Percentiles rank a stretch among this genome's conserved stretches.
Conservation (phyloP, 2,113 vertebrate genomes). For the Tragelaphus imberbis region DNA sequence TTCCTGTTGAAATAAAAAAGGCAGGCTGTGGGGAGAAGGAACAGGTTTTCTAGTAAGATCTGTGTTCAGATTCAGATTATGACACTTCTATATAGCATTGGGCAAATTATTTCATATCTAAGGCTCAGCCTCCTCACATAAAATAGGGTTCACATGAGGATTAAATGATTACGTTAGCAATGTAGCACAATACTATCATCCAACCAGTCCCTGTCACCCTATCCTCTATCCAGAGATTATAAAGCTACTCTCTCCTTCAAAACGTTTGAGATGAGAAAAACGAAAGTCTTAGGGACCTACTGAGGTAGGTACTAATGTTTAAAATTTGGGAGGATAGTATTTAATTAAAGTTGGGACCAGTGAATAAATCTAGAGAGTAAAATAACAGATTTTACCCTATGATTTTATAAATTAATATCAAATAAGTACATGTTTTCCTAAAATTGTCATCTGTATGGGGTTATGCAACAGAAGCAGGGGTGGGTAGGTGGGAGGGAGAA, state of each 20-base stretch:
- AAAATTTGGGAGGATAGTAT: neutral
- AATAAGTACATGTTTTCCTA: neutral
- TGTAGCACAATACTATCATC: neutral
- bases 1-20: neutral
- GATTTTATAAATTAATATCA: constrained; percentile 25
- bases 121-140: neutral
- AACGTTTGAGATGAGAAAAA: neutral
- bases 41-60: neutral
- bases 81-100: neutral
- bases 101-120: neutral
- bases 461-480: constrained; percentile 44
- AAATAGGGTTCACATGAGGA: neutral
- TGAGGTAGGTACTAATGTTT: neutral
- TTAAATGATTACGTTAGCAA: neutral
- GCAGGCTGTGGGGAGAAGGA: neutral
- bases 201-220: neutral
- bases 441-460: constrained; percentile 11
- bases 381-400: neutral
- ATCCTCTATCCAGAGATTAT: neutral
- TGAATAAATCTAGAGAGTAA: neutral
- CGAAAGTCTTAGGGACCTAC: neutral
- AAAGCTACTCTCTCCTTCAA: neutral
- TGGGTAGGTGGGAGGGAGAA: constrained; percentile 28
- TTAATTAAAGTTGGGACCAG: neutral
- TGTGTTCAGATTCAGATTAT: neutral